phyloP scores from a whole-genome alignment of 2,888 invertebrate species.

The Cepaea hortensis region DNA sequence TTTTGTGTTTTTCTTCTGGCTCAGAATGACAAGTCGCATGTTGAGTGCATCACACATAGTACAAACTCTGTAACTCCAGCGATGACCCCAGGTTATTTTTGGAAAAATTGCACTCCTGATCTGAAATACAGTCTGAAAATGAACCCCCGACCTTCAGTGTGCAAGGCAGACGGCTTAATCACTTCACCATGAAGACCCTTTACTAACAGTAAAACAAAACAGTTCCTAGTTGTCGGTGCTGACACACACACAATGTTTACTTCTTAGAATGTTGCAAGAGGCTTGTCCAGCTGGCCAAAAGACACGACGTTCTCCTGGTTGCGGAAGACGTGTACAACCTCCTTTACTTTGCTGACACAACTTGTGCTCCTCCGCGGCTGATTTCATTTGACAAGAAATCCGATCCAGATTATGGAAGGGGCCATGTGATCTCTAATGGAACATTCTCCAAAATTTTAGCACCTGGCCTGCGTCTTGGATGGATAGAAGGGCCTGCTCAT shows the following conservation, averaged over 20 bases:
- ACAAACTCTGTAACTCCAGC: too few species aligned
- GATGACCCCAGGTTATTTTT: too few species aligned
- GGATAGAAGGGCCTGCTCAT: constrained; percentile 80
- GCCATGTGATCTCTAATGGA: constrained; percentile 82
- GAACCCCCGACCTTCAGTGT: too few species aligned
- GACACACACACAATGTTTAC: neutral
- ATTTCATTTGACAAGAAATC: constrained; percentile 78
- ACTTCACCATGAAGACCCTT: too few species aligned
- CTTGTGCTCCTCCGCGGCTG: constrained; percentile 78
- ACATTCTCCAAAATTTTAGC: constrained; percentile 83
- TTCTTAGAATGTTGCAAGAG: constrained; percentile 70
- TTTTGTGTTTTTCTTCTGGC: too few species aligned
- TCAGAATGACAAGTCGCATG: too few species aligned
- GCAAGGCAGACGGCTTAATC: too few species aligned
- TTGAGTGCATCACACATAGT: too few species aligned
- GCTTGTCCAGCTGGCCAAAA: constrained; percentile 69
- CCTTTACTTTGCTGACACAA: constrained; percentile 75
- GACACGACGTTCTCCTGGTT: constrained; percentile 76
- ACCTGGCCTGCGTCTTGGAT: constrained; percentile 82
- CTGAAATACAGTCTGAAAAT: too few species aligned
- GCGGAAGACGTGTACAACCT: constrained; percentile 84
- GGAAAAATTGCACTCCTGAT: too few species aligned
- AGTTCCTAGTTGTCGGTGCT: too few species aligned
- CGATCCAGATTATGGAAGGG: constrained; percentile 72
- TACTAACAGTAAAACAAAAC: too few species aligned